Base-by-base conservation (phyloP, 1,140 invertebrate genomes). In the Listronotus bonariensis region DNA sequence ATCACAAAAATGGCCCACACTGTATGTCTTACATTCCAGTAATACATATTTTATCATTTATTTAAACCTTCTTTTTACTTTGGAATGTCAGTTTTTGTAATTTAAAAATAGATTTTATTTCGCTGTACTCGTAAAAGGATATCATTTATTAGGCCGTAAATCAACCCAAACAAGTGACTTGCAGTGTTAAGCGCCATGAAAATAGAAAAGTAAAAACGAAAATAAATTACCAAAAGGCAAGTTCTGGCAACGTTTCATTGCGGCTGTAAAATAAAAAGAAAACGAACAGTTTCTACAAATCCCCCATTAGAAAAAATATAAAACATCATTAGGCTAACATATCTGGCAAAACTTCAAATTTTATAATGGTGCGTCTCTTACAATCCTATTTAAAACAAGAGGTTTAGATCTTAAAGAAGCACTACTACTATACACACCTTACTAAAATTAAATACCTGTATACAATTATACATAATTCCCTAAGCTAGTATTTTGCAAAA, bases 121-220 rank as follows among this genome's bases (percentile, higher is more conserved):
- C 5, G 20, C 2, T 3, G 20, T 26, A 26, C 20, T 12, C 49
- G 49, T 32, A 52, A 55, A 42, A 41, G 41, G 36, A 55, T 26
- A 42, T 40, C 53, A 55, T 55, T 42, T 55, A 55, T 55, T 55
- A 41, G 26, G n/a, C 40, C 6, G 53, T 55, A 55, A 55, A 55
- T 55, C 38, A 55, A 55, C 36, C 53, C 20, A 42, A 55, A 55
- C 53, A 55, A 55, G 53, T 41, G 53, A 55, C 53, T 55, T 55
- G 53, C 53, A 55, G 40, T 55, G 36, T 40, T 41, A 55, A 55
- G 36, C 53, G 36, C 31, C 18, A 17, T 55, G 17, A 41, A 20
- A 42, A 55, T 55, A 38, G 17, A 52, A 32, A 52, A 52, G 49
- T 20, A 52, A 52, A 52, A 52, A 52, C 49, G 49, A 52, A 52